Percentiles rank a stretch among this genome's conserved stretches.
Conservation (phyloP, 2,888 invertebrate species). For the Eudemis profundana region DNA sequence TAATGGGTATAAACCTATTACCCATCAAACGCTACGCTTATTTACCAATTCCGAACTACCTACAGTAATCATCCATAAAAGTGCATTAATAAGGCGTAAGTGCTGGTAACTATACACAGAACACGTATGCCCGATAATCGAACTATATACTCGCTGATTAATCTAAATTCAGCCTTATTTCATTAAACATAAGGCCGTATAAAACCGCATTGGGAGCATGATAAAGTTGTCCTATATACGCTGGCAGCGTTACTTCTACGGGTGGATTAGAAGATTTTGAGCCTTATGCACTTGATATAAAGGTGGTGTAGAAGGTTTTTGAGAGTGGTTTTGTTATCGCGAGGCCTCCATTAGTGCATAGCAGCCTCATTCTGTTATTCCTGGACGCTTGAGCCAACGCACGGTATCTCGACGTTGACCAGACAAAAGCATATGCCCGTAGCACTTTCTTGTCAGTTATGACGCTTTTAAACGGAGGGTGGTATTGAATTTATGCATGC, state of each 20-base stretch:
- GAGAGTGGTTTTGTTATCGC: slow-evolving; percentile 36
- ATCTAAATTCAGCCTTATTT: not conserved
- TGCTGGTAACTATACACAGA: not conserved
- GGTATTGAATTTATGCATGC: not conserved
- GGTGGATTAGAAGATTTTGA: not conserved
- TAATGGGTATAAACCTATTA: not conserved
- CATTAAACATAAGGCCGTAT: not conserved
- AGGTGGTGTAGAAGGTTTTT: not conserved
- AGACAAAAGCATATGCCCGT: not conserved
- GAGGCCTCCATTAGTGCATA: slow-evolving; percentile 46
- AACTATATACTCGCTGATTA: not conserved
- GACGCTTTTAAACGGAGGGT: not conserved
- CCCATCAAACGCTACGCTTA: not conserved
- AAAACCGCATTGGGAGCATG: not conserved
- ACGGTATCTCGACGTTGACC: not conserved
- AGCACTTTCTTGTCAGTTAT: not conserved
- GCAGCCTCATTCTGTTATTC: slow-evolving; percentile 47
- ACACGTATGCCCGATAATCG: not conserved
- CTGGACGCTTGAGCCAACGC: slow-evolving; percentile 14
- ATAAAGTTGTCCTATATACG: slow-evolving; percentile 9
- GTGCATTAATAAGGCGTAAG: slow-evolving; percentile 21
- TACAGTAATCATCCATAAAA: slow-evolving; percentile 14
- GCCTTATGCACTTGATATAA: not conserved
- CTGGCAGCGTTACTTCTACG: too few relatives aligned
- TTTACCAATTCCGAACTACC: slow-evolving; percentile 14